Base-by-base conservation (phyloP, 2,888 invertebrate species). In the Pocota personata region DNA sequence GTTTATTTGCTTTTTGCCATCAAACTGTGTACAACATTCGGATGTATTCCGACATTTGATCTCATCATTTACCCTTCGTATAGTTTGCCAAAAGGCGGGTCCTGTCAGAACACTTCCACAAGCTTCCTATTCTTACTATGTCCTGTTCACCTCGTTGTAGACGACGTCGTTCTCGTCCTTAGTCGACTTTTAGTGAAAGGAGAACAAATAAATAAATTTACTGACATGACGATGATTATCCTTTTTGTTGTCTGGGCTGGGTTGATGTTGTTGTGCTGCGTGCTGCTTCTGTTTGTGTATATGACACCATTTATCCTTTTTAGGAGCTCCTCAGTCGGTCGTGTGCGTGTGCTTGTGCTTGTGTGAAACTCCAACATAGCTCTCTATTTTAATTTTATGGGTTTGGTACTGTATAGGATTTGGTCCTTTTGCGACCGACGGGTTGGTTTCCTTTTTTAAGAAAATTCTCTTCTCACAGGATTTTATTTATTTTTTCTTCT, bases 171-270 rank as follows among this genome's bases (percentile, higher is more conserved):
- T 24, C 32, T 71, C 30, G 27, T 48, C 14, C 30, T 37, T 52
- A 46, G 71, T 75, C 57, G 76, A 76, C 62, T 76, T 66, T 76
- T 32, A 71, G 69, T 72, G 84, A 79, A 76, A 84, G 64, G 75
- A 14, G 40, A 80, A 76, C 62, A 84, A 82, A 86, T 86, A 86
- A 86, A 86, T 86, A 86, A 86, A 82, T 86, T 86, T 86, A 82
- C 86, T 82, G 77, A 82, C 77, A 86, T 86, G 86, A 86, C 72
- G 82, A 82, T 76, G 86, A 86, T 86, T 86, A 86, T 77, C 86
- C 86, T 86, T 86, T 86, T 72, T 80, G 60, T 86, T 82, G 76
- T 82, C 72, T 72, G 67, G 32, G 64, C 73, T 64, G 43, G 57
- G 35, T 66, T 43, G 27, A 10, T 46, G 46, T 14, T 40, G 57